Evolutionary conservation across 2,797 vertebrate species (phyloP).

Genomic region (Toxotes lorentzi): DNA sequence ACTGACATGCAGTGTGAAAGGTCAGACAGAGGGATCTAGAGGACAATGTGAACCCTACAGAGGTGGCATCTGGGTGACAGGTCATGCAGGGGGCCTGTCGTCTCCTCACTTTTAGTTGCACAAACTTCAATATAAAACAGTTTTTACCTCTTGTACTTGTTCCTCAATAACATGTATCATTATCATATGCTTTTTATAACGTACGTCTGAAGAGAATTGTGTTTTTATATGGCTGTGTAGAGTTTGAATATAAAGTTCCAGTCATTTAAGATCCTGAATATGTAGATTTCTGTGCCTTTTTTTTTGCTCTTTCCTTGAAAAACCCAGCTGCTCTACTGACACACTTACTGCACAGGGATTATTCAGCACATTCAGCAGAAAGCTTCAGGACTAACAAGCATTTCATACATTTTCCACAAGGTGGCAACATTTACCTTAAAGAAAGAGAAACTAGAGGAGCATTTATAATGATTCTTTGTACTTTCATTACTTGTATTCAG

Average conservation of each 20-base stretch:
- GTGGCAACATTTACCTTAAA: constrained; percentile 41
- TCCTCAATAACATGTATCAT: background rate
- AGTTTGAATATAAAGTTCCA: constrained; percentile 1
- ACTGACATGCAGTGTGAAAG: constrained; percentile 34
- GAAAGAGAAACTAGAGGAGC: background rate
- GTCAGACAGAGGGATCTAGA: constrained; percentile 33
- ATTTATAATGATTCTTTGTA: background rate
- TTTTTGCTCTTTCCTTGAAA: background rate
- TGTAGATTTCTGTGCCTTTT: background rate
- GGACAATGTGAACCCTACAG: constrained; percentile 12
- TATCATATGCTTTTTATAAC: constrained; percentile 7
- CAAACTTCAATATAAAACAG: background rate
- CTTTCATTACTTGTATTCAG: background rate
- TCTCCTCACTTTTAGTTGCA: background rate
- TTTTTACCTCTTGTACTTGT: background rate
- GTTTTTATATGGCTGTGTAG: background rate
- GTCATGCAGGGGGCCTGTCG: background rate
- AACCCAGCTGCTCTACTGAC: constrained; percentile 47
- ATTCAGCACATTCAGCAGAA: constrained; percentile 26
- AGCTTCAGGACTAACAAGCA: background rate
- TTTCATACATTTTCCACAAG: constrained; percentile 57
- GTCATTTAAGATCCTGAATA: background rate
- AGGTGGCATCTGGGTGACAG: constrained; percentile 4
- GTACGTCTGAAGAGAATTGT: background rate
- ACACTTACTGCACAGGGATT: constrained; percentile 19